Evolutionary conservation across 2,113 vertebrate genomes (phyloP).

Genomic region (Epinephelus lanceolatus): DNA sequence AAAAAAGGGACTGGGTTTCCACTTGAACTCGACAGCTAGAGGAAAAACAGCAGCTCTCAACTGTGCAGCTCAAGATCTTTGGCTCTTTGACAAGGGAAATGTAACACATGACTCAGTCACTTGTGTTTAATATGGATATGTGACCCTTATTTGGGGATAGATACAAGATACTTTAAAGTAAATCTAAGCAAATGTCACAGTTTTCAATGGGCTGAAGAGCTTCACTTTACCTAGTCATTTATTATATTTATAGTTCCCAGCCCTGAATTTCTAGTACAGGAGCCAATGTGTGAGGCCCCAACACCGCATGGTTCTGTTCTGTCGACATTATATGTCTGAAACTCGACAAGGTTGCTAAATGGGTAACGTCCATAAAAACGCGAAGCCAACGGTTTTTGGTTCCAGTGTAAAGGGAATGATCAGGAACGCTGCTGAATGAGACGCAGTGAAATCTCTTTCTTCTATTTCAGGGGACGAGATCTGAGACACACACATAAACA

Average conservation of each 20-base stretch:
- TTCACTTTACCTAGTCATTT: no score
- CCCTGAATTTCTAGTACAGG: background rate
- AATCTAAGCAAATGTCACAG: no score
- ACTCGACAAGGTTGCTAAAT: slow-evolving; percentile 47
- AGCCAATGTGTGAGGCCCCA: background rate
- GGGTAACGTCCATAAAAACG: slow-evolving; percentile 58
- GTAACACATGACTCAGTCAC: background rate
- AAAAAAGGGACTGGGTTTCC: no score
- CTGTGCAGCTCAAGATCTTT: no score
- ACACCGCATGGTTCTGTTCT: background rate
- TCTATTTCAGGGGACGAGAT: slow-evolving; percentile 69
- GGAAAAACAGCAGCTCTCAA: background rate
- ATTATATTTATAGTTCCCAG: background rate
- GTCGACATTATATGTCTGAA: background rate
- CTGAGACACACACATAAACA: slow-evolving; percentile 30
- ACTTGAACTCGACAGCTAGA: no score
- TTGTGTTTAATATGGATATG: background rate
- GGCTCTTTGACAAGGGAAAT: no score
- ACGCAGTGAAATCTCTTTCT: slow-evolving; percentile 49
- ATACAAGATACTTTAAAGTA: no score
- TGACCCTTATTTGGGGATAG: no score
- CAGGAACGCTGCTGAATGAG: slow-evolving; percentile 14
- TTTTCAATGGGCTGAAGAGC: no score
- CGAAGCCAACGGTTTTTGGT: slow-evolving; percentile 33
- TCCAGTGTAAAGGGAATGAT: slow-evolving; percentile 40